A percentile compares a stretch with the other conserved stretches of the same genome.
These are phyloP conservation scores for Acestrorhynchus altus DNA, from an alignment of 2,797 vertebrate species.

Conservation along the genomic window DNA sequence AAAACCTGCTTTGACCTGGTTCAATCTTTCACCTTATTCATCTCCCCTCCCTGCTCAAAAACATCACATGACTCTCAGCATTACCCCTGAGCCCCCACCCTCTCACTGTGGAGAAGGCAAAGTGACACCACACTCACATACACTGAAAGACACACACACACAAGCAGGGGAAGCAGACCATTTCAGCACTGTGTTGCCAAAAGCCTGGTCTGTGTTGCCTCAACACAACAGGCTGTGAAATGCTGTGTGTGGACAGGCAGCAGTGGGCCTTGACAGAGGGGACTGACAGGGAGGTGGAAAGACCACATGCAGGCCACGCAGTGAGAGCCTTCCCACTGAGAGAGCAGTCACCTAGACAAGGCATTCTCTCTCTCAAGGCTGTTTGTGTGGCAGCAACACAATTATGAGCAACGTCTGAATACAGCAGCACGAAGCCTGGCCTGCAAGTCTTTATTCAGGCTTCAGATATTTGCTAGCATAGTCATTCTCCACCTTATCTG, in stretches of 20 bases:
- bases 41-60: slow-evolving; percentile 14
- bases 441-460: not conserved
- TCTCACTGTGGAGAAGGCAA: not conserved
- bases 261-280: slow-evolving; percentile 35
- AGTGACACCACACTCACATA: slow-evolving; percentile 2
- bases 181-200: slow-evolving; percentile 65
- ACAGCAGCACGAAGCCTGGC: not conserved
- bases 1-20: not conserved
- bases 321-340: not conserved
- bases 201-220: slow-evolving; percentile 66
- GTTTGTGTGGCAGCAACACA: not conserved
- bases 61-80: slow-evolving; percentile 13
- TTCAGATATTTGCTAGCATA: not conserved
- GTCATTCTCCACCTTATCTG: too few species aligned
- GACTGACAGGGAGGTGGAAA: slow-evolving; percentile 3
- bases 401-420: not conserved
- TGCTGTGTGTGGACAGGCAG: slow-evolving; percentile 22
- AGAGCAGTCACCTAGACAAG: not conserved
- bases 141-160: not conserved
- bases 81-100: not conserved
- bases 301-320: not conserved
- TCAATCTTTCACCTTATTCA: not conserved
- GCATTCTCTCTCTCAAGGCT: not conserved
- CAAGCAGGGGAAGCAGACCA: slow-evolving; percentile 53
- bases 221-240: slow-evolving; percentile 62